phyloP scores from a whole-genome alignment of 2,113 vertebrate genomes.

The Xenotilapia flavipinnis region DNA sequence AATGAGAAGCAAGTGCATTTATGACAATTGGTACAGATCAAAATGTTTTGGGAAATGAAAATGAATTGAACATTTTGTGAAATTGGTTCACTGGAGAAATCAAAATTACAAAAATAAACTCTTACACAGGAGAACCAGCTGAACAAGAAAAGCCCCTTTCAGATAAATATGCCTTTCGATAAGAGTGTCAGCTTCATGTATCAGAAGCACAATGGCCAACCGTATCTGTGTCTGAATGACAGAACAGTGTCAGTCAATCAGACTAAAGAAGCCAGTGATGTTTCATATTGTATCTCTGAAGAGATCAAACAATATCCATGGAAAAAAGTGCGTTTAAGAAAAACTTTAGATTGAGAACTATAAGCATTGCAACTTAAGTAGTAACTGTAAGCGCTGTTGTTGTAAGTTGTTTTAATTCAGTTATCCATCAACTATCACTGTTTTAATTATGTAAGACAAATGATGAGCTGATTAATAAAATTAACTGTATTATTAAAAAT shows the following conservation, averaged over 20 bases:
- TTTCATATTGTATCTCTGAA: not conserved
- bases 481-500: not conserved
- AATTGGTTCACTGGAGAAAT: not conserved
- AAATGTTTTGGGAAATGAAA: not conserved
- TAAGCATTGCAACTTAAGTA: not conserved
- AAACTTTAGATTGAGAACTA: not conserved
- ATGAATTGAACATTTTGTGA: not conserved
- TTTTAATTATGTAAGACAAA: not conserved
- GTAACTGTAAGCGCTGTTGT: not conserved
- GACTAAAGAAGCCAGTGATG: not conserved
- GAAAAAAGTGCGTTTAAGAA: not conserved
- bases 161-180: not conserved
- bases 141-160: not conserved
- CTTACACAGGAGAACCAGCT: not conserved
- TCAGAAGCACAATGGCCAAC: not conserved
- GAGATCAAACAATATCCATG: not conserved
- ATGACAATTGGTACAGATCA: not conserved
- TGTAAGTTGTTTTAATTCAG: not conserved
- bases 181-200: not conserved
- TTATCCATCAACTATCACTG: not conserved
- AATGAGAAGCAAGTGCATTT: not conserved
- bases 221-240: not conserved
- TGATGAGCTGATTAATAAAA: not conserved
- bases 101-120: not conserved
- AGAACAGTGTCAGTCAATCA: not conserved